Evolutionary conservation across 2,888 invertebrate genomes (phyloP), one percentile per base, ranked within the genome.

Genomic region (Lacanobia oleracea): DNA sequence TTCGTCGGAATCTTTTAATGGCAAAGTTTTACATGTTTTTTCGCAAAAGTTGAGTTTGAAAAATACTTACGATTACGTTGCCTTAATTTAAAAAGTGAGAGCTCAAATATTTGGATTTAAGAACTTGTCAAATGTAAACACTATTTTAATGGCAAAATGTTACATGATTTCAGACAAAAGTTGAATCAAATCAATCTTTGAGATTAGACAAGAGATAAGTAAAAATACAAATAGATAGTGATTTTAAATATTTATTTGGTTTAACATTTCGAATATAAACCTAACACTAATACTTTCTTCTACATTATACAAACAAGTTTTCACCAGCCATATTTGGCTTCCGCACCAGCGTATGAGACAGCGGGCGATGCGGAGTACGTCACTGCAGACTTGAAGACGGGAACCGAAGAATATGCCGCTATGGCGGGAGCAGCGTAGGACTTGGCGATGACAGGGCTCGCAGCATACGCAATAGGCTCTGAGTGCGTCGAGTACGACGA

Each of bases 401-500:
- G 87, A 33, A 89, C 89, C 67, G 92, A 86, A 81, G 86, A 91
- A 83, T 88, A 84, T 18, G 87, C 75, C 64, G 91, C 83, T 78
- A 72, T 43, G 14, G 67, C 92, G 0, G 85, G 84, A 40, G 77
- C 69, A n/a, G 82, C 73, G 57, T 90, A 87, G 40, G 88, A 85
- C 91, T 97, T 97, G 74, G 97, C 96, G 21, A 89, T 87, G n/a
- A 89, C 89, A 43, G 92, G 89, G 88, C 95, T 95, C 43, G 94
- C 87, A 43, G 95, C 94, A 82, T 91, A 91, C 74, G 93, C 8
- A 18, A 60, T 91, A 4, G 43, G 72, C 40, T 88, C 84, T 33
- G 90, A 54, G 86, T 85, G 33, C 82, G 82, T 84, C 37, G 87
- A 85, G 70, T 87, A 84, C 18, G 54, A 70, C 43, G 82, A 83